These are phyloP conservation scores for Euphonia xanthogaster DNA, from an alignment of 2,797 vertebrate genomes.

Conservation along the genomic window DNA sequence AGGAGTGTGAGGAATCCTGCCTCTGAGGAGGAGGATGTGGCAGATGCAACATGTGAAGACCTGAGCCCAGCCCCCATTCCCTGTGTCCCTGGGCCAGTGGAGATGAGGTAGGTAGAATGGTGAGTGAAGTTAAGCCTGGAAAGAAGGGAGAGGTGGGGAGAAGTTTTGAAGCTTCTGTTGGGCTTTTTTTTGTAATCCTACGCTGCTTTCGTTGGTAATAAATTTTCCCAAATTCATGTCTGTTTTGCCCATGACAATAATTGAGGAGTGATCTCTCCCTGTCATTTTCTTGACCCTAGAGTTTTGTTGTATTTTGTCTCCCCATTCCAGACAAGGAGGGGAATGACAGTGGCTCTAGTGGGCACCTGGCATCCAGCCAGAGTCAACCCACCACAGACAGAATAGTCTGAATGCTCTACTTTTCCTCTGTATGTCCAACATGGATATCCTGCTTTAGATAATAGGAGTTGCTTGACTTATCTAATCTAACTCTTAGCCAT, in stretches of 20 bases:
- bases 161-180: not conserved
- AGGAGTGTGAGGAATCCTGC: not conserved
- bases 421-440: not conserved
- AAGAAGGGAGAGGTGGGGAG: not conserved
- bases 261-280: not conserved
- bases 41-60: not conserved
- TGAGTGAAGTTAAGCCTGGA: not conserved
- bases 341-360: not conserved
- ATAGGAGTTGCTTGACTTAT: not conserved
- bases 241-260: rapidly evolving
- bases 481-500: not conserved
- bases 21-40: not conserved
- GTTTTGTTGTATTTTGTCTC: not conserved
- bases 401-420: not conserved
- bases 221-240: not conserved
- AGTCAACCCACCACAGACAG: not conserved
- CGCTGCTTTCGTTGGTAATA: not conserved
- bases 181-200: not conserved
- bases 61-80: not conserved
- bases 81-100: no score
- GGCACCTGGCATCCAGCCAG: not conserved
- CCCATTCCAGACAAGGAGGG: not conserved
- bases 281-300: not conserved
- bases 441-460: not conserved
- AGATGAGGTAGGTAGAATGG: not conserved